Evolutionary conservation across 2,113 vertebrate genomes (phyloP).

Genomic region (Oncorhynchus clarkii): DNA sequence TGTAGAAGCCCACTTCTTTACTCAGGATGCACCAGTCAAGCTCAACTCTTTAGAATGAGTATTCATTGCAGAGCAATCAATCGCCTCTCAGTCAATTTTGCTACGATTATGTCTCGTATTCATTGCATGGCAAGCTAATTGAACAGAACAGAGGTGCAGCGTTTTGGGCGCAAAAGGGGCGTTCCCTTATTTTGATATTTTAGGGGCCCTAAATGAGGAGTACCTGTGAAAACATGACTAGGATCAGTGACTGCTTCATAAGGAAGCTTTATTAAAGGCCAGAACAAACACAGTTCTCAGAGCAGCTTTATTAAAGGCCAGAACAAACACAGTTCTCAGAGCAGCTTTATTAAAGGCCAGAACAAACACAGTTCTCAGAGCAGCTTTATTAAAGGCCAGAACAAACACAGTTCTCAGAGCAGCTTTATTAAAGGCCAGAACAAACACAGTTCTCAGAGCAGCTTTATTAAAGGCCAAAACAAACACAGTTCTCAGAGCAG

Average conservation of each 20-base stretch:
- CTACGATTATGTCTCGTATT: too few relatives aligned
- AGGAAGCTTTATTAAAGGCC: background rate
- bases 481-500: background rate
- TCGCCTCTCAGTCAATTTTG: too few relatives aligned
- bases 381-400: background rate
- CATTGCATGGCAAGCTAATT: background rate
- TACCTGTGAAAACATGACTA: slow-evolving; percentile 26
- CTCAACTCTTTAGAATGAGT: too few relatives aligned
- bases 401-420: background rate
- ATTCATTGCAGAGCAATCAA: too few relatives aligned
- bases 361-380: background rate
- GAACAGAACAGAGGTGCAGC: background rate
- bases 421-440: background rate
- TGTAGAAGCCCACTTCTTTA: too few relatives aligned
- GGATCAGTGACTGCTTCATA: background rate
- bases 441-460: background rate
- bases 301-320: slow-evolving; percentile 2
- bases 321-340: background rate
- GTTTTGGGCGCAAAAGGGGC: background rate
- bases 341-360: background rate
- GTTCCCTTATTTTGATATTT: too few relatives aligned
- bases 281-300: background rate
- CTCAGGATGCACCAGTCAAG: too few relatives aligned
- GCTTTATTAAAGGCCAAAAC: background rate
- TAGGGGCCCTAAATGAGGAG: background rate